phyloP scores from a whole-genome alignment of 2,797 vertebrate species.

The Hypotaenidia okinawae region DNA sequence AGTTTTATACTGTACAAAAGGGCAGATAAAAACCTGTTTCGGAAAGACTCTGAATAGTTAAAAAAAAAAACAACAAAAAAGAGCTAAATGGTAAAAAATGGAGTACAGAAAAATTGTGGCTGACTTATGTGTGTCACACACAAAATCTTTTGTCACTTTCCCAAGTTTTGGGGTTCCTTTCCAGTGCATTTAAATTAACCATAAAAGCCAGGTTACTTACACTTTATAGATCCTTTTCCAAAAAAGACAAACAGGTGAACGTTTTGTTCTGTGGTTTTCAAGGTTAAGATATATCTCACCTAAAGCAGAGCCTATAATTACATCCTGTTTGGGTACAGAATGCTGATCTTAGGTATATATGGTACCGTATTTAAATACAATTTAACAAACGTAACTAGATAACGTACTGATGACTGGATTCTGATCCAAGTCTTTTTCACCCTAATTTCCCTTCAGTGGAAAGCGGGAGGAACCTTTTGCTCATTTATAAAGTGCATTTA shows the following conservation, averaged over 20 bases:
- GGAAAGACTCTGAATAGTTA: background rate
- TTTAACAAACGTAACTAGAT: background rate
- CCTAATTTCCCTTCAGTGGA: background rate
- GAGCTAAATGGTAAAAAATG: background rate
- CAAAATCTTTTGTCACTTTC: background rate
- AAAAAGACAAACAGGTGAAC: background rate
- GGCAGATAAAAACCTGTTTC: background rate
- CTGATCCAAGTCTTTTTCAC: background rate
- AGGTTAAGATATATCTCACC: background rate
- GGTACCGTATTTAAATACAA: background rate
- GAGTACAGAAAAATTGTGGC: background rate
- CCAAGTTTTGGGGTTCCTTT: background rate
- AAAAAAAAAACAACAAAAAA: background rate
- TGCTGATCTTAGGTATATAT: background rate
- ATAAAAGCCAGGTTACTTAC: background rate
- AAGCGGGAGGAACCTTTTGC: constrained; percentile 22
- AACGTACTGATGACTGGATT: background rate
- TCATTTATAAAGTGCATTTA: constrained; percentile 63
- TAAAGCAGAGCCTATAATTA: background rate
- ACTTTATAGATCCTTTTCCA: background rate
- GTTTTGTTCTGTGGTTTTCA: background rate
- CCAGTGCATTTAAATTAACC: background rate
- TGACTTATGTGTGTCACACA: background rate
- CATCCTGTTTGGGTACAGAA: background rate
- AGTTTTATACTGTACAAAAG: background rate